A percentile compares a stretch with the other conserved stretches of the same genome.
phyloP scores from a whole-genome alignment of 1,140 invertebrate species.

The Triops longicaudatus region DNA sequence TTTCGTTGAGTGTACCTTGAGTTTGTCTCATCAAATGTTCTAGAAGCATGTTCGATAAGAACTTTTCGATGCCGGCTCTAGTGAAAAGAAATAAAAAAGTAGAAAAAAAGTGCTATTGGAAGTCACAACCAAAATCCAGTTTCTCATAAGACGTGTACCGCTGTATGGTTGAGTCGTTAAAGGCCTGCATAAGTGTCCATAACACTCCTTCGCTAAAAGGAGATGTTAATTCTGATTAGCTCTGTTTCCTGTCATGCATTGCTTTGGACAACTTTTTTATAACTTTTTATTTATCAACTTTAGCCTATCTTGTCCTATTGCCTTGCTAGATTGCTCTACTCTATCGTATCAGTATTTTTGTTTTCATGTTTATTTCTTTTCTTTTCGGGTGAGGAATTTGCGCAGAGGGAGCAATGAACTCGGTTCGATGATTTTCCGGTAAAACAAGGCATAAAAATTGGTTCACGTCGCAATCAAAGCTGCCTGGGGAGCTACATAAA shows the following conservation, averaged over 20 bases:
- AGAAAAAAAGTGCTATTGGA: neutral
- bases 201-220: constrained; percentile 1
- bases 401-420: neutral
- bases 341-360: neutral
- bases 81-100: neutral
- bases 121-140: neutral
- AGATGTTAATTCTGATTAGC: constrained; percentile 11
- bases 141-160: neutral
- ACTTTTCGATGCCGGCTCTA: neutral
- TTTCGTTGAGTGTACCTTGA: neutral
- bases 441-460: constrained; percentile 13
- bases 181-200: neutral
- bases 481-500: constrained; percentile 7
- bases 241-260: constrained; percentile 7
- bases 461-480: constrained; percentile 14
- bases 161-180: neutral
- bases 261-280: neutral
- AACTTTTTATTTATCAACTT: neutral
- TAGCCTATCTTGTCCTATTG: neutral
- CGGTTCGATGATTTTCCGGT: neutral
- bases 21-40: neutral
- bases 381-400: neutral
- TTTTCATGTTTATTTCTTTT: neutral
- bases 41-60: neutral
- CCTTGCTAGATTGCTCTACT: neutral